Evolutionary conservation across 92 coral and sea anemone genomes (phyloP).

Genomic region (Actinostola sp.): DNA sequence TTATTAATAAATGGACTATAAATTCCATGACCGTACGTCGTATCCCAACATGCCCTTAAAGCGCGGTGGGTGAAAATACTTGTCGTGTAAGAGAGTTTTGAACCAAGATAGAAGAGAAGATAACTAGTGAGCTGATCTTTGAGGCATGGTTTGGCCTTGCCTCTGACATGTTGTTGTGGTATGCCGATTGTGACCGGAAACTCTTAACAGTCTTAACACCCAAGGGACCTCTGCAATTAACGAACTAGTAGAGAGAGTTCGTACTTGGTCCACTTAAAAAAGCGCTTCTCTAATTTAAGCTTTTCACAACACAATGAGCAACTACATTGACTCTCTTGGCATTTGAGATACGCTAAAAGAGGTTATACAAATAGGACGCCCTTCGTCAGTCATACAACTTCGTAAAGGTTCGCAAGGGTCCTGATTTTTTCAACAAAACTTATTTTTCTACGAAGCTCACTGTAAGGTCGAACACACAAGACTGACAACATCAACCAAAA

Average conservation of each 20-base stretch:
- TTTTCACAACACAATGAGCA: too few species aligned
- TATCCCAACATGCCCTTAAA: too few species aligned
- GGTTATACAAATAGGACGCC: neutral
- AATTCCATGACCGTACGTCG: neutral
- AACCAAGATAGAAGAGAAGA: conserved; percentile 11
- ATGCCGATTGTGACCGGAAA: conserved; percentile 19
- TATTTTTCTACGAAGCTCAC: conserved; percentile 14
- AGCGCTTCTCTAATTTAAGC: too few species aligned
- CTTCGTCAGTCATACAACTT: too few species aligned
- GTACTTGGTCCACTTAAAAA: too few species aligned
- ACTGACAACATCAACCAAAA: too few species aligned
- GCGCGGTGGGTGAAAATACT: conserved; percentile 20
- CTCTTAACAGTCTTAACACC: neutral
- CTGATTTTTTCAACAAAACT: conserved; percentile 18
- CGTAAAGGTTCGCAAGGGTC: conserved; percentile 16
- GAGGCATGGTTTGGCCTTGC: conserved; percentile 15
- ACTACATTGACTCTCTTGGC: too few species aligned
- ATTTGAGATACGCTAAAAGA: too few species aligned
- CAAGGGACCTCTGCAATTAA: conserved; percentile 10
- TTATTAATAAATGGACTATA: neutral
- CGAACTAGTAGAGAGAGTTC: too few species aligned
- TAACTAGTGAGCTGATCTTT: neutral
- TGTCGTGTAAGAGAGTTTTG: conserved; percentile 19
- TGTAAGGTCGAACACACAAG: neutral
- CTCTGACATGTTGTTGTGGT: conserved; percentile 19